Evolutionary conservation across 2,113 vertebrate species (phyloP), one percentile per base, ranked within the genome.

Genomic region (Spilogale gracilis): DNA sequence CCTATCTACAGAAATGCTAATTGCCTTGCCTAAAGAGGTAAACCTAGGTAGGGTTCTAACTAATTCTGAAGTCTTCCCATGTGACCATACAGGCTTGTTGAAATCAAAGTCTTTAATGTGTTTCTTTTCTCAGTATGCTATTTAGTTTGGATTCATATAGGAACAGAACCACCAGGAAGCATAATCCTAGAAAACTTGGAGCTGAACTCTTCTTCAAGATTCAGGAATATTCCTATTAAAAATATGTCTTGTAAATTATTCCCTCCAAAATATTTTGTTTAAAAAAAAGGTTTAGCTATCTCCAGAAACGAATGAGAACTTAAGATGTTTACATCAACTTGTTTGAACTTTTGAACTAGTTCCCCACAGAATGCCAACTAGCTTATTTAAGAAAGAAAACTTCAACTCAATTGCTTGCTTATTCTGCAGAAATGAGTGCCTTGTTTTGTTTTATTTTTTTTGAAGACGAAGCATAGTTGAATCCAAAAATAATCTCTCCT

Each of bases 401-500:
- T 67, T 52, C 60, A 90, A 86, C 23, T 7, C 80, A 74, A 67
- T 16, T 73, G 85, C 74, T 16, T 73, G 85, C 74, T 95, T 79
- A 96, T 52, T 93, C 84, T 91, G 88, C 56, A 96, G 43, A 96
- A 96, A 18, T n/a, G 23, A 86, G 30, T 43, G 63, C 2, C 65
- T 87, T 96, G 58, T 86, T 94, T 89, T 73, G 23, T 69, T 96
- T 91, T 45, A 38, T n/a, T 89, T 91, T 54, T 95, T 94, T 90
- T 97, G 90, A 94, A 91, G 81, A 96, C 45, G 92, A 97, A 97
- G 95, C 65, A 94, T 38, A 88, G 63, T 27, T 93, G 65, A 97
- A 78, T 96, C 89, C 58, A 96, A 95, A 95, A 91, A 93, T 27
- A 90, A 93, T 67, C 38, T 73, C 88, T 76, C 45, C 63, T 91